Base-by-base conservation (phyloP, 2,797 vertebrate species). In the Trichosurus vulpecula region DNA sequence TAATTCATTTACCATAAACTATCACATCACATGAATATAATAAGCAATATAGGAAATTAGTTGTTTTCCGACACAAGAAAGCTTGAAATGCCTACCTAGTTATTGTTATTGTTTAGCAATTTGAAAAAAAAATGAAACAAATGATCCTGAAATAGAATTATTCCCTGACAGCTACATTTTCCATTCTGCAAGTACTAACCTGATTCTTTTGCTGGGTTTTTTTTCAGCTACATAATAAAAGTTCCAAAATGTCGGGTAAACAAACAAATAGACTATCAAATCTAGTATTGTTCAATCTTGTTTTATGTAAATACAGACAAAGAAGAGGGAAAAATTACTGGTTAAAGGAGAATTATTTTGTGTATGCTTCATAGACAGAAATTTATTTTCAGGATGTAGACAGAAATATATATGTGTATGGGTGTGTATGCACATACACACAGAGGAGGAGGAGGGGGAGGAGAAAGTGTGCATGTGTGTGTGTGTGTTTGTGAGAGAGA, bases 121-220 rank as follows among this genome's bases (percentile, higher is more conserved):
- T 30, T 93, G 90, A 91, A 91, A 61, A 91, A 31, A 30, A 56
- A 51, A 94, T 81, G 3, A 95, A n/a, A 95, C 14, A 95, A 92
- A 22, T 92, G 53, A 31, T 58, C 87, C 8, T 47, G 19, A 55
- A 0, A 47, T 41, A 30, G 25, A 14, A 13, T 90, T 96, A n/a
- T 96, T 97, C 1, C 95, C 19, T 47, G 93, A 55, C 9, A 92
- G 90, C 87, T 4, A 27, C 0, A 30, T 93, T 96, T 98, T 95
- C 47, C 0, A 3, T 3, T 51, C 6, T 29, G 51, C 8, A 96
- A 97, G 90, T 93, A 19, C 12, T 91, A 4, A 27, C 54, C 0
- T 22, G 25, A 0, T 58, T 90, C 0, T 91, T 93, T 91, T 81
- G 5, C 16, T 8, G 66, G 66, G n/a, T 1, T 9, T 57, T 22